Conservation (phyloP, 2,113 vertebrate genomes). For the Castor canadensis region DNA sequence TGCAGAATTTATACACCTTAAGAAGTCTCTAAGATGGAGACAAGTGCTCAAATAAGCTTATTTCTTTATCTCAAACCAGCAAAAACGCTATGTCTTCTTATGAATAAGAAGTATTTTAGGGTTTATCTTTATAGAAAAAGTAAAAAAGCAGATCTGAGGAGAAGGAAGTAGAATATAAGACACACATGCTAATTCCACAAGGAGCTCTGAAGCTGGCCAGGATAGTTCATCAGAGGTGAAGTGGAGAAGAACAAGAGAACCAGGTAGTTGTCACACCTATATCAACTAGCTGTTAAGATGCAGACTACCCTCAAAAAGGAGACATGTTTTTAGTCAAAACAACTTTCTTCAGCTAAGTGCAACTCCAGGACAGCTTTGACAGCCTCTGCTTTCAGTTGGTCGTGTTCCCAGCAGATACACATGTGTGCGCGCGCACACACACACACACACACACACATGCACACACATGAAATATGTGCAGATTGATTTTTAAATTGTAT, state of each 20-base stretch:
- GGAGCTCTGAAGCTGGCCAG: neutral
- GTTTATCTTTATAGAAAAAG: neutral
- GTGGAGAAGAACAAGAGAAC: fast-evolving
- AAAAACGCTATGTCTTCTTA: too few relatives aligned
- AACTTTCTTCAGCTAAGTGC: neutral
- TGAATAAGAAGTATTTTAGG: too few relatives aligned
- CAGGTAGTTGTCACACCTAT: neutral
- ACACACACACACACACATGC: too few relatives aligned
- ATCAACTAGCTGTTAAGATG: neutral
- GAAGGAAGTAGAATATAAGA: neutral
- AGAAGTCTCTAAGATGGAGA: neutral
- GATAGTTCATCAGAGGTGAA: neutral
- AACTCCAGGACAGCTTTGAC: neutral
- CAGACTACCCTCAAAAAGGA: neutral
- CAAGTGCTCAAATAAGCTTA: too few relatives aligned
- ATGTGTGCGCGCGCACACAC: too few relatives aligned
- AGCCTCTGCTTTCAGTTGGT: neutral
- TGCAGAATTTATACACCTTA: neutral
- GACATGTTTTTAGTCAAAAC: neutral
- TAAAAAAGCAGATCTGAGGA: neutral
- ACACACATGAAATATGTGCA: too few relatives aligned
- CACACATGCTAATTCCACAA: neutral
- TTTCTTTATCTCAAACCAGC: too few relatives aligned
- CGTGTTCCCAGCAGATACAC: neutral
- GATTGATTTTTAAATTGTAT: neutral